Base-by-base conservation (phyloP, 2,888 invertebrate species). In the Scelioninae gen. 2 region DNA sequence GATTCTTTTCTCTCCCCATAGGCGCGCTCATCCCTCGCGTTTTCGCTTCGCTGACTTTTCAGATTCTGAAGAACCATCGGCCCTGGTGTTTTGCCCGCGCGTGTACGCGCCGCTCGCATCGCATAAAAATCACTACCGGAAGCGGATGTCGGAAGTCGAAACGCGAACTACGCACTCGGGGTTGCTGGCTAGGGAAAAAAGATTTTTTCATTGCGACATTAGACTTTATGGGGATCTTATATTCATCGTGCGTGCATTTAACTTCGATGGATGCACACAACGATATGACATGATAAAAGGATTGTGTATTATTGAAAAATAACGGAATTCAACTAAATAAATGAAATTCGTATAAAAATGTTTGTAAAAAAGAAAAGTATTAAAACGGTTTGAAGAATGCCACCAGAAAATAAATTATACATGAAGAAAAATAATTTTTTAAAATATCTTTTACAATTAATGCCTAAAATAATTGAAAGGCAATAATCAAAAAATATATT, bases 1-100 rank as follows among this genome's bases (percentile, higher is more conserved):
- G 63, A 64, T 64, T 71, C 74, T 65, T 61, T 58, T 67, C 75
- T 46, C 65, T 63, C 74, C 74, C 60, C 58, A 61, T 57, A 68
- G 69, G 64, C 76, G 63, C 65, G 69, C 55, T 57, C 65, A 52
- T 76, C 76, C 75, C 70, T 55, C 69, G 58, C 72, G 78, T 81
- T 80, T 73, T 75, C 80, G 84, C 79, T 79, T 78, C 77, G 81
- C 80, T 82, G 80, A 82, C 77, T 84, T 84, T 83, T 83, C 83
- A 83, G 83, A 84, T 84, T 84, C 82, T 81, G 80, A 80, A 76
- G 82, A 83, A 84, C 83, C 83, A 83, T 84, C 78, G 78, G 53
- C 72, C 46, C 60, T 46, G 50, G 9, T 41, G 35, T 65, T 53
- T 58, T 46, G 41, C 52, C 58, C 25, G 15, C 58, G 57, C 67